phyloP scores from a whole-genome alignment of 1,140 invertebrate species.

The Ostrea denselamellosa region DNA sequence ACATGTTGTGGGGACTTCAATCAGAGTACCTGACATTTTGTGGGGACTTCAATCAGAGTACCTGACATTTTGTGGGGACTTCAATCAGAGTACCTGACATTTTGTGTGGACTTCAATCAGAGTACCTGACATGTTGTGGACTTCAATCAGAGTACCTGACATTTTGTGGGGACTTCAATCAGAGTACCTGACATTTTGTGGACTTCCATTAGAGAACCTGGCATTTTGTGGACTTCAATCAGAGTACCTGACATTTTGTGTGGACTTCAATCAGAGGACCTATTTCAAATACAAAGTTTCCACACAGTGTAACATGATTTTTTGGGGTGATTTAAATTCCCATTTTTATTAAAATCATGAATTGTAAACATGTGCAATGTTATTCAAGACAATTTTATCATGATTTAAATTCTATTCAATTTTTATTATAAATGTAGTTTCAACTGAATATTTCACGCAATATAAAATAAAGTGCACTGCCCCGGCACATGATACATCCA shows the following conservation, averaged over 20 bases:
- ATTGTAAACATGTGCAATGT: no score
- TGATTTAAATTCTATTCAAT: no score
- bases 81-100: background rate
- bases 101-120: background rate
- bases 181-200: background rate
- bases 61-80: background rate
- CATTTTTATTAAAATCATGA: no score
- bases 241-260: no score
- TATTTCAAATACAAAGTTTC: no score
- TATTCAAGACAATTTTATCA: no score
- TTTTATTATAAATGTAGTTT: no score
- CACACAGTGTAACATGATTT: no score
- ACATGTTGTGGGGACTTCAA: background rate
- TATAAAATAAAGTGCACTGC: no score
- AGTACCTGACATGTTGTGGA: background rate
- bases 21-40: background rate
- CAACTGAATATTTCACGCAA: no score
- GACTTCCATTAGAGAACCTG: background rate
- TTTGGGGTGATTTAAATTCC: no score
- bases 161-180: background rate
- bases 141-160: background rate
- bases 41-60: background rate
- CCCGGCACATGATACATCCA: no score
- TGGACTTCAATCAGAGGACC: background rate
- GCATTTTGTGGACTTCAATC: background rate